These are phyloP conservation scores for Spatulosminthurus flaviceps DNA, from an alignment of 2,888 invertebrate genomes.

Conservation along the genomic window DNA sequence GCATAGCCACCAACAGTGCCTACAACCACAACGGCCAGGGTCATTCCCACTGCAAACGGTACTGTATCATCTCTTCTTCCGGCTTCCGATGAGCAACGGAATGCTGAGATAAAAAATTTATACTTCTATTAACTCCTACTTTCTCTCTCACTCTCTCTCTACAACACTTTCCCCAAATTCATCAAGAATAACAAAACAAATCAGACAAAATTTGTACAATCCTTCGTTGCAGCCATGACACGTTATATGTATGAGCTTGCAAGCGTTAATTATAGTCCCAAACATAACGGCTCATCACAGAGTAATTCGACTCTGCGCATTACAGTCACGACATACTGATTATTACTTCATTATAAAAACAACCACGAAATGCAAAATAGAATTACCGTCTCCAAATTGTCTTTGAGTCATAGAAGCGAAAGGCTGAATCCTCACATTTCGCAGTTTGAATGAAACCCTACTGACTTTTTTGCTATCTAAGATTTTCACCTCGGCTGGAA, in stretches of 20 bases:
- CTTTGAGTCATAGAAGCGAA: slow-evolving; percentile 83
- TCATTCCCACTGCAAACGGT: slow-evolving; percentile 83
- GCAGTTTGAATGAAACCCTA: slow-evolving; percentile 73
- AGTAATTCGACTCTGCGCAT: no score
- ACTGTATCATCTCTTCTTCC: slow-evolving; percentile 80
- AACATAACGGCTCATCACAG: no score
- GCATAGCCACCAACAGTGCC: slow-evolving; percentile 86
- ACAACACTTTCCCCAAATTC: background rate
- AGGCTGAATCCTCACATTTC: slow-evolving; percentile 81
- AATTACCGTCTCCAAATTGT: slow-evolving; percentile 71
- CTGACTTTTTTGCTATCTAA: slow-evolving; percentile 67
- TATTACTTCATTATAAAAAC: no score
- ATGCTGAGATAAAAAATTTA: slow-evolving; percentile 66
- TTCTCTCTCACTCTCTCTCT: slow-evolving; percentile 9
- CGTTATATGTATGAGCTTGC: no score
- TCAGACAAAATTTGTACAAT: background rate
- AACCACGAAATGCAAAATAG: slow-evolving; percentile 36
- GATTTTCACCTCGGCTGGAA: slow-evolving; percentile 72
- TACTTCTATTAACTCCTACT: background rate
- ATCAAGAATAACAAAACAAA: no score
- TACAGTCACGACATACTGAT: no score
- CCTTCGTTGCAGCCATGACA: slow-evolving; percentile 43
- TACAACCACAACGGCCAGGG: slow-evolving; percentile 82
- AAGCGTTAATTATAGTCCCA: no score
- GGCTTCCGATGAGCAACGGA: slow-evolving; percentile 72